Evolutionary conservation across 2,888 invertebrate species (phyloP).

Genomic region (Yponomeuta plumbellus): DNA sequence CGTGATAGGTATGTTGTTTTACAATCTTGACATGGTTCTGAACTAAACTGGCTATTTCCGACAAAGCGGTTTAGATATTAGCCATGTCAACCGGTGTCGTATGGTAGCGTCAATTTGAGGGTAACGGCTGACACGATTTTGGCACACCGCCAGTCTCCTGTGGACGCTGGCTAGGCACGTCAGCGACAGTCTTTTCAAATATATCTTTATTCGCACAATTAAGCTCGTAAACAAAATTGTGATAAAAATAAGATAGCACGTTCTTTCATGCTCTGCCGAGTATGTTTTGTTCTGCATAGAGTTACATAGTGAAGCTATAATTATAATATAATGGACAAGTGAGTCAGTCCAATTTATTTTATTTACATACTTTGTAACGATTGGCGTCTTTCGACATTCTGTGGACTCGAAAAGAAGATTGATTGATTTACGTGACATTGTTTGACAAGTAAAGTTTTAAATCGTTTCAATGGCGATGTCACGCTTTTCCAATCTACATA

Average conservation of each 20-base stretch:
- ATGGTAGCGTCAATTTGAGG: slow-evolving; percentile 1
- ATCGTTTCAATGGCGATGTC: neutral
- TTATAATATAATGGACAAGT: neutral
- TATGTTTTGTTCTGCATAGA: neutral
- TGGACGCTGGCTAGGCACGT: neutral
- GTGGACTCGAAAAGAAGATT: neutral
- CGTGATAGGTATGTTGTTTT: slow-evolving; percentile 7
- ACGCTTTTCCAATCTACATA: neutral
- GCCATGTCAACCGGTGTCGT: slow-evolving; percentile 5
- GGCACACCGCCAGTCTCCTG: slow-evolving; percentile 9
- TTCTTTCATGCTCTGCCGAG: neutral
- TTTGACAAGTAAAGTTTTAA: neutral
- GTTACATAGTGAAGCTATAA: neutral
- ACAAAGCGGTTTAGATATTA: slow-evolving; percentile 18
- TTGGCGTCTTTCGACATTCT: neutral
- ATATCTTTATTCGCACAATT: slow-evolving; percentile 9
- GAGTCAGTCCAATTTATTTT: neutral
- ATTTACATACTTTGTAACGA: neutral
- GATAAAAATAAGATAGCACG: neutral
- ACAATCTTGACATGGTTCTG: slow-evolving; percentile 8
- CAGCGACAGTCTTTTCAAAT: slow-evolving; percentile 5
- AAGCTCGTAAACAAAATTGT: neutral
- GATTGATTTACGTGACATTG: neutral
- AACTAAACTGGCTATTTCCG: slow-evolving; percentile 25
- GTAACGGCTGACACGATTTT: slow-evolving; percentile 2